Evolutionary conservation across 64 coral and sea anemone genomes (phyloP).

Genomic region (Dendrophyllia cribrosa): DNA sequence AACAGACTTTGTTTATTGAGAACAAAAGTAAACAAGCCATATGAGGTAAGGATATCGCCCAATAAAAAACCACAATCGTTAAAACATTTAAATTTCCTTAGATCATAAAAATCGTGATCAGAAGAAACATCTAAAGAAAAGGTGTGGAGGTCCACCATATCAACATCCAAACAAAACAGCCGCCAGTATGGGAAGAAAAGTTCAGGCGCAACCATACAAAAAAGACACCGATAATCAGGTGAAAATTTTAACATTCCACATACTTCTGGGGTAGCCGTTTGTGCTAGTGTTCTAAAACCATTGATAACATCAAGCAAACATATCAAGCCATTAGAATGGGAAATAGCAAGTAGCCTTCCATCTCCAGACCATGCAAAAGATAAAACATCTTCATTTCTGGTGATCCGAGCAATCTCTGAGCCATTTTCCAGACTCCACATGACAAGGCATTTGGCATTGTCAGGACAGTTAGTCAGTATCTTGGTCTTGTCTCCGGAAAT

Average conservation of each 20-base stretch:
- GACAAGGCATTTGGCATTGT: background rate
- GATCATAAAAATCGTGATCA: background rate
- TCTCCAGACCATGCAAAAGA: conserved; percentile 34
- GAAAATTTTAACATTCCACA: conserved; percentile 23
- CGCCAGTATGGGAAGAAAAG: no score
- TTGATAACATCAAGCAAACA: background rate
- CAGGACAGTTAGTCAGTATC: background rate
- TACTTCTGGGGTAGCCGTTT: background rate
- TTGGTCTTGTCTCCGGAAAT: background rate
- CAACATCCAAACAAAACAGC: background rate
- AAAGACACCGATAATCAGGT: background rate
- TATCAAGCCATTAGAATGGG: background rate
- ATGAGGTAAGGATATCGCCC: background rate
- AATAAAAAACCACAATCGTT: background rate
- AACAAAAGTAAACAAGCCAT: background rate
- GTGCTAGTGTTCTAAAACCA: background rate
- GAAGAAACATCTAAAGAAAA: background rate
- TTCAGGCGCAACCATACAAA: background rate
- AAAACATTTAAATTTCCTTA: background rate
- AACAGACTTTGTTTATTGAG: background rate
- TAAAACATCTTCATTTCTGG: background rate
- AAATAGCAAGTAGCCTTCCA: conserved; percentile 22
- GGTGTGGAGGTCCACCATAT: no score
- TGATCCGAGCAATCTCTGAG: background rate
- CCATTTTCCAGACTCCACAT: conserved; percentile 35